Conservation (phyloP, 2,797 vertebrate genomes). For the Limnodromus scolopaceus region DNA sequence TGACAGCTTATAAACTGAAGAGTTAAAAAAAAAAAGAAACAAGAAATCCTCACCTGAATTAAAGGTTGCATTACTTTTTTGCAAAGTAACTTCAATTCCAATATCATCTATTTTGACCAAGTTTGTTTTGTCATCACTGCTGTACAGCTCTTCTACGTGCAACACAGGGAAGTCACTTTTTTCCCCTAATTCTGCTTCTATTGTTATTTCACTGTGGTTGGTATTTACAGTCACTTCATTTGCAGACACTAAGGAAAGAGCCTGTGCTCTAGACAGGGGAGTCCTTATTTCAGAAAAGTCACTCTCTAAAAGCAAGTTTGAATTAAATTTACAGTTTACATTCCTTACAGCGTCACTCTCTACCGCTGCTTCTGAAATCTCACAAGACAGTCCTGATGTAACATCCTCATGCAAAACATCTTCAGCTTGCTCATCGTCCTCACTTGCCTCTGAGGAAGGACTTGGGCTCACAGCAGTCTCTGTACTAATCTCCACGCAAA, state of each 20-base stretch:
- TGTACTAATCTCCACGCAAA: neutral
- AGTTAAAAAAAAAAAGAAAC: neutral
- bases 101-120: neutral
- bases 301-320: neutral
- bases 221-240: neutral
- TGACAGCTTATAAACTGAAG: neutral
- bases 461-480: neutral
- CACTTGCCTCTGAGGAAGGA: neutral
- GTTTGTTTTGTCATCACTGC: neutral
- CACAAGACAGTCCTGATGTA: neutral
- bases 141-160: neutral
- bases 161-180: neutral
- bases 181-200: neutral
- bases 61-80: neutral
- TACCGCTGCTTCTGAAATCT: neutral
- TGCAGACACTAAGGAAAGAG: neutral
- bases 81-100: constrained; percentile 6
- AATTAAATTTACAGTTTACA: neutral
- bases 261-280: neutral
- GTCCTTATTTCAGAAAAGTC: neutral
- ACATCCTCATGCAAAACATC: neutral
- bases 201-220: neutral
- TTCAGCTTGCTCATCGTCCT: neutral
- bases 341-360: neutral
- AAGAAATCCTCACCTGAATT: constrained; percentile 64